phyloP scores from a whole-genome alignment of 2,797 vertebrate genomes.

The Botia kubotai region DNA sequence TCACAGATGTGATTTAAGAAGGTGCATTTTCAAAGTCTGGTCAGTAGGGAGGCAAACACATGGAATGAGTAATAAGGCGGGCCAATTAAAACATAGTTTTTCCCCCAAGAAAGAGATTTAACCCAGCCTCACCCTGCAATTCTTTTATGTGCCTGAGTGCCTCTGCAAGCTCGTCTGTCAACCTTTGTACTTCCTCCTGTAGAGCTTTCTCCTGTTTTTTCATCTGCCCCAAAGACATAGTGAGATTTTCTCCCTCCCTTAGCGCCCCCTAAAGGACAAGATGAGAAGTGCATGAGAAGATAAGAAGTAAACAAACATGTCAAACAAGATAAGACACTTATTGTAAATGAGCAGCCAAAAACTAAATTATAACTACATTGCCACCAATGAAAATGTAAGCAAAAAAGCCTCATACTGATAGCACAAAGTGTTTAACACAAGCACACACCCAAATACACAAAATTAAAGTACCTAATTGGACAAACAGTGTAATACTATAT shows the following conservation, averaged over 20 bases:
- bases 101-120: background rate
- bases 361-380: background rate
- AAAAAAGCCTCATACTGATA: background rate
- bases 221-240: slow-evolving; percentile 76
- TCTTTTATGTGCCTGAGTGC: slow-evolving; percentile 76
- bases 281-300: background rate
- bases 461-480: background rate
- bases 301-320: background rate
- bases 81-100: background rate
- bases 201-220: slow-evolving; percentile 72
- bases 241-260: slow-evolving; percentile 71
- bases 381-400: background rate
- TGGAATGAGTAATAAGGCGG: background rate
- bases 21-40: slow-evolving; percentile 6
- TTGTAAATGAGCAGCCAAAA: background rate
- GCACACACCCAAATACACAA: slow-evolving; percentile 20
- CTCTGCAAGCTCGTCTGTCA: slow-evolving; percentile 74
- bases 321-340: background rate
- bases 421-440: background rate
- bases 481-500: slow-evolving; percentile 2
- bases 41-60: slow-evolving; percentile 62
- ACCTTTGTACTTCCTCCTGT: slow-evolving; percentile 77
- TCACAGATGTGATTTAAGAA: background rate
- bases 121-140: slow-evolving; percentile 73
- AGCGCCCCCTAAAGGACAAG: slow-evolving; percentile 69